Conservation (phyloP, 2,113 vertebrate genomes). For the Chiloscyllium plagiosum region DNA sequence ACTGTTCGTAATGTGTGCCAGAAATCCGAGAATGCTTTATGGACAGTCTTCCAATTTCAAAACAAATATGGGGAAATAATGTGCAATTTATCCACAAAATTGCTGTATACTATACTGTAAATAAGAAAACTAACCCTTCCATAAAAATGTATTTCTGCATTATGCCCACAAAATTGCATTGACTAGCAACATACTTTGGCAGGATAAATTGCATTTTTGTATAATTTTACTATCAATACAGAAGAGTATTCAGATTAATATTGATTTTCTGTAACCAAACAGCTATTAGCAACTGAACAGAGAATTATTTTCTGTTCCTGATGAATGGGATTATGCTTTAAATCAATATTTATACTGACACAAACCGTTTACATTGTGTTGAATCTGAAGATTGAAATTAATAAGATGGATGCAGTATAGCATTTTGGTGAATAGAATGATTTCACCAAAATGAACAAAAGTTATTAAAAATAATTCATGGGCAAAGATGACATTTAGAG, state of each 20-base stretch:
- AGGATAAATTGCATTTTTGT: too few relatives aligned
- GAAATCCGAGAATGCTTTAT: neutral
- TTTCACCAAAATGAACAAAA: neutral
- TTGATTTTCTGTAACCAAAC: neutral
- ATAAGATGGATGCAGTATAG: neutral
- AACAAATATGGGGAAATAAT: neutral
- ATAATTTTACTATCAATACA: neutral
- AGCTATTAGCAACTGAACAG: neutral
- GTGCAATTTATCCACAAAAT: neutral
- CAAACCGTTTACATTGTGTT: neutral
- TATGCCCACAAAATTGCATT: neutral
- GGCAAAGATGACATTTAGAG: neutral
- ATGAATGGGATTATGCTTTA: neutral
- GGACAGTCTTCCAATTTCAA: neutral
- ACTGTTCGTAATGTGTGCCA: neutral
- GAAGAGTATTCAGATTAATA: neutral
- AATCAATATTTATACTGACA: neutral
- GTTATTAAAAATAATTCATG: neutral
- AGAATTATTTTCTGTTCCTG: neutral
- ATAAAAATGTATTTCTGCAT: neutral
- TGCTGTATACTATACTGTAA: neutral
- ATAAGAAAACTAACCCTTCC: neutral
- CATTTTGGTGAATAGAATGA: neutral
- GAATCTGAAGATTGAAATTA: neutral
- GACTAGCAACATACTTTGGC: neutral